phyloP scores from a whole-genome alignment of 2,113 vertebrate species.

The Helogale parvula region DNA sequence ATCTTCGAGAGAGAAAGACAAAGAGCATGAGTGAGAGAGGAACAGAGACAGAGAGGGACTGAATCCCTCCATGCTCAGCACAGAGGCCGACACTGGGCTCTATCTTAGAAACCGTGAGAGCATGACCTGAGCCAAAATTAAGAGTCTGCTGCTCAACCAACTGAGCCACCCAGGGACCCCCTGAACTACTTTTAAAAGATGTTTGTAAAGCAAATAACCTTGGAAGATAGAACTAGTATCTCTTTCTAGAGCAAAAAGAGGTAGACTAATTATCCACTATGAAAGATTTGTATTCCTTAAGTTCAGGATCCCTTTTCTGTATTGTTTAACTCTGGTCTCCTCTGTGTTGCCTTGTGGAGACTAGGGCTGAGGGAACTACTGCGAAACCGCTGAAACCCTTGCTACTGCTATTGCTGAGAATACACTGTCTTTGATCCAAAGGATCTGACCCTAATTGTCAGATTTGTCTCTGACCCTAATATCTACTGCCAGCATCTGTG shows the following conservation, averaged over 20 bases:
- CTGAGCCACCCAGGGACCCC: no score
- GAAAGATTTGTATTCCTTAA: background rate
- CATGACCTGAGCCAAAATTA: no score
- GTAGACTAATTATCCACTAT: background rate
- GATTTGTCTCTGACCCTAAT: background rate
- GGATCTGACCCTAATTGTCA: no score
- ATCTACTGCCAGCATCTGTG: background rate
- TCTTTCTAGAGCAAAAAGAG: background rate
- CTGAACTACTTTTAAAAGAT: slow-evolving; percentile 9
- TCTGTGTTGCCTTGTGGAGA: background rate
- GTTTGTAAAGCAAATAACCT: background rate
- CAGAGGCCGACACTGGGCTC: no score
- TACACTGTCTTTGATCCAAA: background rate
- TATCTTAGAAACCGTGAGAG: no score
- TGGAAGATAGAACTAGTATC: background rate
- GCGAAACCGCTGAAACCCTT: background rate
- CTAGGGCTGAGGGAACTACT: background rate
- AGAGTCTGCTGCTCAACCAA: no score
- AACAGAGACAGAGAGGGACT: no score
- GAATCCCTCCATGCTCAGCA: no score
- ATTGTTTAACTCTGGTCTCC: background rate
- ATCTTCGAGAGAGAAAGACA: no score
- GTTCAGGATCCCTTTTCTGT: background rate
- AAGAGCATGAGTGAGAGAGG: no score
- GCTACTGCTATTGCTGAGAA: background rate